Evolutionary conservation across 2,888 invertebrate genomes (phyloP), one percentile per base, ranked within the genome.

Genomic region (Hirudinaria manillensis): DNA sequence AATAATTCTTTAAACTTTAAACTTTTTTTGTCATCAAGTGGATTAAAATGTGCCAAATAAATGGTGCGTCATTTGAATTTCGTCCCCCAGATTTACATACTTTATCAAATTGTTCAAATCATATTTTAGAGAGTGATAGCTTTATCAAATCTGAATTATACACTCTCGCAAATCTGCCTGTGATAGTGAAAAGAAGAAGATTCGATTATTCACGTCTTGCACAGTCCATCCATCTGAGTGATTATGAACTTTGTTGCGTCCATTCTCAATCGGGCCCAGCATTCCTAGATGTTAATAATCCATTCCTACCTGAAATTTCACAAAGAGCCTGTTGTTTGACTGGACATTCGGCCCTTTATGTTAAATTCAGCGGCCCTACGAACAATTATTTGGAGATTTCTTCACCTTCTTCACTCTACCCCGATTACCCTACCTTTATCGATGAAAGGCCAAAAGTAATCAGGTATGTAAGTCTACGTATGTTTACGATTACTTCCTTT

Each of bases 181-280:
- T 72, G 29, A 16, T 72, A 1, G 45, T 71, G 29, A 76, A 36
- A 70, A 66, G 74, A 51, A 45, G 74, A 38, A 61, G 70, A 38
- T 77, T 77, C 61, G 73, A 77, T 51, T 77, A 75, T 61, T 51
- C 77, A 21, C 68, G 73, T 29, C 70, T 77, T n/a, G 77, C 77
- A 0, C 75, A 77, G 51, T 77, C 77, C 6, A 75, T 75, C 24
- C 70, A 75, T 34, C 65, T 71, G 45, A 56, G 51, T 21, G 77
- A 77, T 68, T 66, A 75, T 66, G 74, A 75, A 51, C 51, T 72
- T 7, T 27, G 53, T 34, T 24, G 24, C 13, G 61, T 27, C 29
- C 24, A 61, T 61, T n/a, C 61, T 61, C 61, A 1, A n/a, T 16
- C 61, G 7, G 4, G 13, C 61, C 7, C 7, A 61, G 10, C 61